These are phyloP conservation scores for Pandemis heparana DNA, from an alignment of 2,888 invertebrate genomes.

Conservation along the genomic window DNA sequence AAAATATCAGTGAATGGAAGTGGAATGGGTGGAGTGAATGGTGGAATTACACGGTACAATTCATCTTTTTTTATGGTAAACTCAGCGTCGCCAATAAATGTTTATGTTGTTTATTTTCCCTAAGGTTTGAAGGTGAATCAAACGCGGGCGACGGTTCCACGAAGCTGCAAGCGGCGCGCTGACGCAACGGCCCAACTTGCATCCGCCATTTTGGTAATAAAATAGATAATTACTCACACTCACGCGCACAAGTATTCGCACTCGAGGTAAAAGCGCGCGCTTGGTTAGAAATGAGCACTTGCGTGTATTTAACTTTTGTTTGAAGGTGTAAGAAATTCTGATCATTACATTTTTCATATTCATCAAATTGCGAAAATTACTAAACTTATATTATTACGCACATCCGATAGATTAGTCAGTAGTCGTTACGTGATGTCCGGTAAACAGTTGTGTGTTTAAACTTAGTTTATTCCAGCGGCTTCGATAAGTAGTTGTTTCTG, in stretches of 20 bases:
- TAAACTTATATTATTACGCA: not conserved
- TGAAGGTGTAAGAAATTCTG: not conserved
- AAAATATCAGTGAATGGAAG: no score
- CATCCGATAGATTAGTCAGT: constrained; percentile 6
- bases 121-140: constrained; percentile 40
- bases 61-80: not conserved
- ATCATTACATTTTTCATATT: no score
- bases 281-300: not conserved
- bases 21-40: no score
- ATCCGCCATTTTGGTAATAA: constrained; percentile 74
- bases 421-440: constrained; percentile 18
- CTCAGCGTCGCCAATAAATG: constrained; percentile 4
- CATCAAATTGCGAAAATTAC: not conserved
- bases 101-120: constrained; percentile 40
- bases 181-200: constrained; percentile 63
- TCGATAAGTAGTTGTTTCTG: constrained; percentile 25
- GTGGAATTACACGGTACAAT: not conserved
- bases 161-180: constrained; percentile 54
- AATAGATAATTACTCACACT: constrained; percentile 54
- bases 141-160: constrained; percentile 59
- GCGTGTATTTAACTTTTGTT: not conserved
- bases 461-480: constrained; percentile 3
- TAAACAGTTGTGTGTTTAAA: not conserved
- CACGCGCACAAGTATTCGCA: constrained; percentile 40
- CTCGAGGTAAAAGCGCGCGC: constrained; percentile 32